Evolutionary conservation across 2,888 invertebrate species (phyloP).

Genomic region (Helobdella robusta): DNA sequence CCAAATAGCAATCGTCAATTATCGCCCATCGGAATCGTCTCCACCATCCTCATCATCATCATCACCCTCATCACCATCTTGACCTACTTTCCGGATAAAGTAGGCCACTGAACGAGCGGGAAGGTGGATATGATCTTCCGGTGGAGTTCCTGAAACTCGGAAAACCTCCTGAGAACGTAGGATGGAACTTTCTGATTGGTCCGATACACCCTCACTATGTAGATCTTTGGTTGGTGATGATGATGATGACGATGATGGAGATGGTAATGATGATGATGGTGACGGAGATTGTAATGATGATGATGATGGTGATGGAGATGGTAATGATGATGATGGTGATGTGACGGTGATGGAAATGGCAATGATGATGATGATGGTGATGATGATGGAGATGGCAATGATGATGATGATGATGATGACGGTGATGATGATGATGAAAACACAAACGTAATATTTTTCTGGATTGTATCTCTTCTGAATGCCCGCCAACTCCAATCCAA

Average conservation of each 20-base stretch:
- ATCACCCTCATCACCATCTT: no score
- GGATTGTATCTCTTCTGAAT: constrained; percentile 92
- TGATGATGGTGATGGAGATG: background rate
- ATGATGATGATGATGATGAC: background rate
- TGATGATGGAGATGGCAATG: no score
- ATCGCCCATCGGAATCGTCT: no score
- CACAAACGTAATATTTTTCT: constrained; percentile 83
- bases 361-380: no score
- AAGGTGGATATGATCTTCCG: constrained; percentile 84
- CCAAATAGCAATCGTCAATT: no score
- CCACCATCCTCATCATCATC: no score
- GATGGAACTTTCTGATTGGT: constrained; percentile 75
- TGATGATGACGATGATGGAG: constrained; percentile 25
- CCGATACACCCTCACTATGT: constrained; percentile 62
- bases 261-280: constrained; percentile 1
- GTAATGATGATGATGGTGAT: background rate
- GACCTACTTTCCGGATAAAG: constrained; percentile 56
- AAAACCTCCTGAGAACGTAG: constrained; percentile 83
- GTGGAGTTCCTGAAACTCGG: constrained; percentile 91
- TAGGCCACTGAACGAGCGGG: constrained; percentile 77
- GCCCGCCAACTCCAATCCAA: constrained; percentile 71
- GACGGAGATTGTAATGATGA: no score
- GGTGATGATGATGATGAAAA: no score
- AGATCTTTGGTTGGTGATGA: no score
- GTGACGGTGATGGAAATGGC: background rate